phyloP scores from a whole-genome alignment of 2,888 invertebrate species.

The Campaea margaritaria region DNA sequence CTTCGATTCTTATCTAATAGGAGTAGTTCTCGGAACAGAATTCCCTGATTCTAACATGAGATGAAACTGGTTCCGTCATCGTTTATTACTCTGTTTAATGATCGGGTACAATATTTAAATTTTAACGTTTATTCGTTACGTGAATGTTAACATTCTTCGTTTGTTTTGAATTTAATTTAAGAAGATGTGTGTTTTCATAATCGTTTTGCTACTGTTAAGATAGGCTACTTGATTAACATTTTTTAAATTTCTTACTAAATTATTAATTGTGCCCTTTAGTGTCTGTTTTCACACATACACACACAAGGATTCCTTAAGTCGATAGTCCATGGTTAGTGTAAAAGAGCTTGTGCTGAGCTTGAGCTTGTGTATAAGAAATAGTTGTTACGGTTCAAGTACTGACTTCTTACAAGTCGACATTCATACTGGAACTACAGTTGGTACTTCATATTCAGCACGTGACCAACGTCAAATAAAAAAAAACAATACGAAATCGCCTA shows the following conservation, averaged over 20 bases:
- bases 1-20: conserved; percentile 78
- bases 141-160: conserved; percentile 43
- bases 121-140: conserved; percentile 41
- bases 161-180: conserved; percentile 34
- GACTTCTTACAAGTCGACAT: too few relatives aligned
- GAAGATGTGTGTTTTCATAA: conserved; percentile 17
- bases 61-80: conserved; percentile 61
- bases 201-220: conserved; percentile 15
- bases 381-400: too few relatives aligned
- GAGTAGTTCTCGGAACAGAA: conserved; percentile 71
- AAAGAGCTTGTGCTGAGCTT: too few relatives aligned
- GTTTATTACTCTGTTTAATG: conserved; percentile 70
- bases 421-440: too few relatives aligned
- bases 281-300: too few relatives aligned
- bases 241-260: too few relatives aligned
- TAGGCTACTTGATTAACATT: not conserved
- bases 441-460: not conserved
- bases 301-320: too few relatives aligned
- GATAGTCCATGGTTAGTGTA: too few relatives aligned
- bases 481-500: conserved; percentile 69
- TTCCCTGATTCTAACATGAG: conserved; percentile 64
- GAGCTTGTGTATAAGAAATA: too few relatives aligned
- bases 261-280: too few relatives aligned
- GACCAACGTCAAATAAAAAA: not conserved
- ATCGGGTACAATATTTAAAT: conserved; percentile 61